Evolutionary conservation across 30 jellyfish, hydroid and myxozoan species (phyloP).

Genomic region (Chrysaora quinquecirrha): DNA sequence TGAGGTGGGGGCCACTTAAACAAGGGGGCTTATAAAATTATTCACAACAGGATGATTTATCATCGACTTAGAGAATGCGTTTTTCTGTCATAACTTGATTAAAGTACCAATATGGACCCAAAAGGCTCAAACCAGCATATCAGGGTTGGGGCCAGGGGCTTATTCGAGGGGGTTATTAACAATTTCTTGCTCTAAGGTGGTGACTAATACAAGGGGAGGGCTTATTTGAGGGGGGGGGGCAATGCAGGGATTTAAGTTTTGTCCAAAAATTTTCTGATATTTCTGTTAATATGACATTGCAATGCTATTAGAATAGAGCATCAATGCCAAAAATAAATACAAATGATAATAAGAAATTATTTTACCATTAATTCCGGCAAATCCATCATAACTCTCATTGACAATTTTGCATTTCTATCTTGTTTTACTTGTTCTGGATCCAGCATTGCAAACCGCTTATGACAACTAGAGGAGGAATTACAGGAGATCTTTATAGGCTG

Average conservation of each 20-base stretch:
- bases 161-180: no score
- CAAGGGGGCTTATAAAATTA: no score
- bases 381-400: constrained; percentile 55
- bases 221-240: no score
- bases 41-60: no score
- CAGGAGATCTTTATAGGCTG: neutral
- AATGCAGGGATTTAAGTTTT: no score
- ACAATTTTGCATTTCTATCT: constrained; percentile 83
- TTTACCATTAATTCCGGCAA: constrained; percentile 76
- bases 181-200: no score
- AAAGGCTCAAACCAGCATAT: neutral
- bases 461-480: constrained; percentile 39
- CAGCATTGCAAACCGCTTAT: constrained; percentile 74
- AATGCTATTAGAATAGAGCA: neutral
- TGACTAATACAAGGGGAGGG: no score
- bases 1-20: no score
- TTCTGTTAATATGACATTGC: neutral
- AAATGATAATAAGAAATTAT: neutral
- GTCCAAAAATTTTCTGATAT: neutral
- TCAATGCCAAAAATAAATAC: neutral
- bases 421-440: constrained; percentile 73
- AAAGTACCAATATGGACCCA: neutral
- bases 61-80: no score
- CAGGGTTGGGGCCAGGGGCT: neutral
- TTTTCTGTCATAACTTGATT: no score